phyloP scores from a whole-genome alignment of 1,140 invertebrate species.

The Colletes gigas region DNA sequence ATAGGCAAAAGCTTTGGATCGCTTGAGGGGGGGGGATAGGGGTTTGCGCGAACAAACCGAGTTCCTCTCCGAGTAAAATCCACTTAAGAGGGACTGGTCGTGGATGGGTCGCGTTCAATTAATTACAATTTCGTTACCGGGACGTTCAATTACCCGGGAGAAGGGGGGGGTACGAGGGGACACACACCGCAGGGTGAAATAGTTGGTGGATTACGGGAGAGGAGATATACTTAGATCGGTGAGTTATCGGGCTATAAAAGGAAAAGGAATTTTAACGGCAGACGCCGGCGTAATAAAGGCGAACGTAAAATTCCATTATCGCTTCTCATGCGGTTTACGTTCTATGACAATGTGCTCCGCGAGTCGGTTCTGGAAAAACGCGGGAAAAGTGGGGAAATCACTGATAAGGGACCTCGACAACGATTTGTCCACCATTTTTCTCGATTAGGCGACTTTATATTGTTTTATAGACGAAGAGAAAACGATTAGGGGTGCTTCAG shows the following conservation, averaged over 20 bases:
- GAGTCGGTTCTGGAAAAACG: not conserved
- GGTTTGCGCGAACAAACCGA: not conserved
- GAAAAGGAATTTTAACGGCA: constrained; percentile 25
- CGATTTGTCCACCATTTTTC: too few species aligned
- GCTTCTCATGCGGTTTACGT: constrained; percentile 17
- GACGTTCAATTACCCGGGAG: not conserved
- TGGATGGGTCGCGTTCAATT: not conserved
- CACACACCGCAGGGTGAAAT: not conserved
- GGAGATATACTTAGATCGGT: not conserved
- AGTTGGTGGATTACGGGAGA: not conserved
- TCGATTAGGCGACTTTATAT: too few species aligned
- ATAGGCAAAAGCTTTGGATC: not conserved
- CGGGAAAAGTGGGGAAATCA: too few species aligned
- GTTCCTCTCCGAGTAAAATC: not conserved
- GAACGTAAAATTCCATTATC: constrained; percentile 43
- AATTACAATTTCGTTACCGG: constrained; percentile 5
- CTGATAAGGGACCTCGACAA: too few species aligned
- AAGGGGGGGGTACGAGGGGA: too few species aligned
- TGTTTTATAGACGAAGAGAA: too few species aligned
- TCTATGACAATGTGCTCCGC: constrained; percentile 11
- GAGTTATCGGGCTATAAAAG: constrained; percentile 34
- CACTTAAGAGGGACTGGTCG: not conserved
- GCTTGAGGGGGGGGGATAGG: not conserved
- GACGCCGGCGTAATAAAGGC: constrained; percentile 10
- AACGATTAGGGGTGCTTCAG: too few species aligned